phyloP scores from a whole-genome alignment of 1,140 invertebrate species.

The Maniola jurtina region DNA sequence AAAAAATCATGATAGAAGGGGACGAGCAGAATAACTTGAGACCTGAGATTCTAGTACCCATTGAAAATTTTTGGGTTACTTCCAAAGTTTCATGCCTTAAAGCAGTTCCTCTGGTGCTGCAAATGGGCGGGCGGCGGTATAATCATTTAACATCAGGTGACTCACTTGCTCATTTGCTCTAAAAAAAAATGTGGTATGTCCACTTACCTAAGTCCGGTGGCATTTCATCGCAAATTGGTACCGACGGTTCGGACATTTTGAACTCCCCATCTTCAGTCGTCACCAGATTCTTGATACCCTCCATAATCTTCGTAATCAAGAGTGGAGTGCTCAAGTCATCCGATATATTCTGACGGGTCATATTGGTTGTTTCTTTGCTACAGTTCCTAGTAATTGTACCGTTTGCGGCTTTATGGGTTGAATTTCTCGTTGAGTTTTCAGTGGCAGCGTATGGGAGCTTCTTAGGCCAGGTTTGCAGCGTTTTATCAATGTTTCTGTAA shows the following conservation, averaged over 20 bases:
- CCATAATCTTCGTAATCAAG: conserved; percentile 56
- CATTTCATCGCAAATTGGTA: conserved; percentile 56
- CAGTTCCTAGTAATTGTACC: conserved; percentile 32
- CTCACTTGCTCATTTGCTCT: background rate
- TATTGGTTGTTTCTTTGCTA: conserved; percentile 34
- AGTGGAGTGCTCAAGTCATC: conserved; percentile 46
- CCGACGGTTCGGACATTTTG: conserved; percentile 45
- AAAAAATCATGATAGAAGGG: no score
- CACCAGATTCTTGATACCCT: conserved; percentile 50
- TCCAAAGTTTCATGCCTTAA: no score
- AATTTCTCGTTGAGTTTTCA: conserved; percentile 30
- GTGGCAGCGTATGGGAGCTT: conserved; percentile 32
- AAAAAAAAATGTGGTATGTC: background rate
- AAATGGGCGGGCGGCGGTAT: no score
- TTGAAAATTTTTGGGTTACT: no score
- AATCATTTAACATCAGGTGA: no score
- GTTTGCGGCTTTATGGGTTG: conserved; percentile 25
- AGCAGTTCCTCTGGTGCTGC: no score
- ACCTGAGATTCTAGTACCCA: no score
- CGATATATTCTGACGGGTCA: conserved; percentile 41
- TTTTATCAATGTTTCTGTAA: conserved; percentile 51
- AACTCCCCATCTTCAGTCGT: conserved; percentile 47
- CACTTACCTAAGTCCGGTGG: conserved; percentile 61
- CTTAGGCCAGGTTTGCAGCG: conserved; percentile 44
- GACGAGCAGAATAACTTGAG: no score